phyloP scores from a whole-genome alignment of 2,797 vertebrate species.

The Nannoperca australis region DNA sequence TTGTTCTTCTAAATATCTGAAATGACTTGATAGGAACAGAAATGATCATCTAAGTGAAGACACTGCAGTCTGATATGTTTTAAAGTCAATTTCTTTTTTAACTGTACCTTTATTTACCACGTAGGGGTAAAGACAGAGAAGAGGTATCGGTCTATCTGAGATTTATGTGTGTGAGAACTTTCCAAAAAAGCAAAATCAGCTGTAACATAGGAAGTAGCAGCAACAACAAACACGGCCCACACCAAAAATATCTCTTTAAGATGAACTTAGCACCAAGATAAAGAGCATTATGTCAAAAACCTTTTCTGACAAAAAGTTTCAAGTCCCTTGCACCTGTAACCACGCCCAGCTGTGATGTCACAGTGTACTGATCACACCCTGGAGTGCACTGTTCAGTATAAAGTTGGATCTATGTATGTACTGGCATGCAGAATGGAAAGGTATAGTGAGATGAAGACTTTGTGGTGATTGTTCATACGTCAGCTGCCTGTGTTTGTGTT shows the following conservation, averaged over 20 bases:
- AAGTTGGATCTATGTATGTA: too few species aligned
- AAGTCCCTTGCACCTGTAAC: background rate
- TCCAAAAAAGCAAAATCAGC: background rate
- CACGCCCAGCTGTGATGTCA: too few species aligned
- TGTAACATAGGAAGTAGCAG: background rate
- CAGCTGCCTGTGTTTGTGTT: conserved; percentile 5
- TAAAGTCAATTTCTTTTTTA: background rate
- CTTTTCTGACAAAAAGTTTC: background rate
- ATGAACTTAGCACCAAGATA: background rate
- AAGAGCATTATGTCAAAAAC: background rate
- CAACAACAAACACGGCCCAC: background rate
- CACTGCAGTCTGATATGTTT: background rate
- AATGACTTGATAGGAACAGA: background rate
- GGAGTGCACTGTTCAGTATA: too few species aligned
- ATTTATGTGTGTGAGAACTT: background rate
- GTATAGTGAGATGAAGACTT: background rate
- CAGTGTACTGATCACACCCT: too few species aligned
- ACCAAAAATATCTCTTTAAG: background rate
- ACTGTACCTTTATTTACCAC: background rate
- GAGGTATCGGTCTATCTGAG: background rate
- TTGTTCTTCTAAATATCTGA: conserved; percentile 4
- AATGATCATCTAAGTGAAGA: background rate
- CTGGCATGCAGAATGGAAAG: background rate
- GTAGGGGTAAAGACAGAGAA: background rate
- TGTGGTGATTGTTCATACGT: background rate